Base-by-base conservation (phyloP, 1,140 invertebrate genomes). In the Scaptodrosophila lebanonensis region DNA sequence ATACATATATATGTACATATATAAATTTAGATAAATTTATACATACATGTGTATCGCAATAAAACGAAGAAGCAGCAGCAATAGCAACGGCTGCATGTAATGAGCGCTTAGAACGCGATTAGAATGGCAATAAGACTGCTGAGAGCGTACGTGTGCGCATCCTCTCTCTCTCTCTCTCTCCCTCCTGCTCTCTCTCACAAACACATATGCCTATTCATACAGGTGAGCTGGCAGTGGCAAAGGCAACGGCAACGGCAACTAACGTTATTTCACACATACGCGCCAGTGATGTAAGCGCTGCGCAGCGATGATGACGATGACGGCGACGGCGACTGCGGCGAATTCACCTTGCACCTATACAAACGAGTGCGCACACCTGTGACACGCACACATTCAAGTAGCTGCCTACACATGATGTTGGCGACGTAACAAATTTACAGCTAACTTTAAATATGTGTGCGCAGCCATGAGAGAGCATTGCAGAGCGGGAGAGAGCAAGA, bases 361-460 rank as follows among this genome's bases (percentile, higher is more conserved):
- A 29, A 38, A 39, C 59, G 27, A 30, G 27, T 12, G 47, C 47
- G 47, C 73, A 67, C 75, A 82, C 75, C 69, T 82, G 75, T 73
- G 56, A 20, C 29, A 44, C 18, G 45, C 54, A 57, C 50, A 51
- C 60, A 61, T 25, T 15, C 13, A 35, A 30, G 36, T 15, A 17
- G 5, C 12, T 22, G 43, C 9, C 5, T 25, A 43, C 32, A 22
- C 32, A 32, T n/a, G 33, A 12, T 35, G 8, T 16, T 32, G 63
- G 54, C 69, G 62, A 82, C 70, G 70, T 83, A 84, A 79, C 82
- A 75, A 84, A 84, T 84, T 84, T 84, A 84, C 82, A 84, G 82
- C 82, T 84, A 84, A 65, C 67, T 85, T 82, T 84, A 39, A 52
- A 30, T 36, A 51, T 62, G 82, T 84, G 56, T 84, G 72, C 49